Percentiles rank a stretch among this genome's conserved stretches.
These are phyloP conservation scores for Aleiodes leptofemur DNA, from an alignment of 2,888 invertebrate species.

Conservation along the genomic window DNA sequence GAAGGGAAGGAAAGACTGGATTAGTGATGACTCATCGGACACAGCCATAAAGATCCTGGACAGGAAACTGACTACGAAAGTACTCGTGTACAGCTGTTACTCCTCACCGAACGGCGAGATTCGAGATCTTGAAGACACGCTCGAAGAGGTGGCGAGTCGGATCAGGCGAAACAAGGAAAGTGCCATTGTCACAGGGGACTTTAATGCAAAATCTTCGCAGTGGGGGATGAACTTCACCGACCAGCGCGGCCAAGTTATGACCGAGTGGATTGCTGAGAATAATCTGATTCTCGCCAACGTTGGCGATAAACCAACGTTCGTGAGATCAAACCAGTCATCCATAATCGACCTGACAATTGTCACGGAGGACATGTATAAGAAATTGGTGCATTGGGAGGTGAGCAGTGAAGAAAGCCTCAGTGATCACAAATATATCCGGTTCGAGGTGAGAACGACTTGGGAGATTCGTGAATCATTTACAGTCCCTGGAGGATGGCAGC, in stretches of 20 bases:
- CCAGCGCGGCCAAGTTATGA: too few species aligned
- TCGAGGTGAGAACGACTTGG: too few species aligned
- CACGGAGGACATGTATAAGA: conserved; percentile 32
- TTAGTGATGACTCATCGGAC: conserved; percentile 22
- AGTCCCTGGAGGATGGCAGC: too few species aligned
- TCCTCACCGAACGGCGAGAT: too few species aligned
- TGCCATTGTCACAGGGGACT: conserved; percentile 43
- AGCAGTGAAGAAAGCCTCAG: too few species aligned
- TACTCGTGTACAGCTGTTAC: conserved; percentile 46
- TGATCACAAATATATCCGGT: too few species aligned
- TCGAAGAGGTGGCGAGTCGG: conserved; percentile 41
- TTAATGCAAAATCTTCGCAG: conserved; percentile 52
- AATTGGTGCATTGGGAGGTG: too few species aligned
- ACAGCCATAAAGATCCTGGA: conserved; percentile 39
- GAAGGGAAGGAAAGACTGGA: conserved; percentile 48
- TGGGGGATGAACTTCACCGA: conserved; percentile 50
- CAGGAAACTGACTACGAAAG: conserved; percentile 37
- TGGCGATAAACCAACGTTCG: conserved; percentile 51
- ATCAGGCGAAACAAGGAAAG: conserved; percentile 35
- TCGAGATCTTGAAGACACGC: conserved; percentile 44
- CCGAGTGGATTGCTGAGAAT: conserved; percentile 49
- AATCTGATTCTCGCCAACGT: conserved; percentile 41
- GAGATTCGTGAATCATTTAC: too few species aligned
- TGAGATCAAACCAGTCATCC: conserved; percentile 46
- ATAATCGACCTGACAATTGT: conserved; percentile 53